Evolutionary conservation across 2,797 vertebrate genomes (phyloP).

Genomic region (Rhabdophis nuchalis): DNA sequence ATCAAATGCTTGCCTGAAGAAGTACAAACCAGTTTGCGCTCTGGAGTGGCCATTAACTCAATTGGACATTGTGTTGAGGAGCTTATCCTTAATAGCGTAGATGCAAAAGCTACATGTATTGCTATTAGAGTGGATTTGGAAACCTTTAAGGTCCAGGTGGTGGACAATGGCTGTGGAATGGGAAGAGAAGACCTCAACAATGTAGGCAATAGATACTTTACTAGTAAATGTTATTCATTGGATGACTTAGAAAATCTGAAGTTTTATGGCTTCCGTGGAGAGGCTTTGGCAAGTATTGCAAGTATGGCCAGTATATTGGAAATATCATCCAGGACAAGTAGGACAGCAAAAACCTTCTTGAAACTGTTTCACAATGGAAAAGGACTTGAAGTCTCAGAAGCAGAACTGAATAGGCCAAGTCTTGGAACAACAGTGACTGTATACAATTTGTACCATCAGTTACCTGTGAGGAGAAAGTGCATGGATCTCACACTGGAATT

Average conservation of each 20-base stretch:
- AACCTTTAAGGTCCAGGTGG: constrained; percentile 87
- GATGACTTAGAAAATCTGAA: constrained; percentile 81
- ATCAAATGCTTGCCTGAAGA: constrained; percentile 82
- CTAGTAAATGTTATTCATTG: constrained; percentile 85
- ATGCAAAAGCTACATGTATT: constrained; percentile 87
- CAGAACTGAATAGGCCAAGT: constrained; percentile 80
- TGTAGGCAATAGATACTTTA: constrained; percentile 83
- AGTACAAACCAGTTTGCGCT: constrained; percentile 82
- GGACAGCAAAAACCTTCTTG: constrained; percentile 78
- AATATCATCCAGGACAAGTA: constrained; percentile 81
- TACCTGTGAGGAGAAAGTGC: constrained; percentile 88
- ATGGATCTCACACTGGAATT: constrained; percentile 83
- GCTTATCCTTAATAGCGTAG: constrained; percentile 88
- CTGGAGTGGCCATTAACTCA: constrained; percentile 83
- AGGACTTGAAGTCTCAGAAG: constrained; percentile 74
- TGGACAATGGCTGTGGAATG: constrained; percentile 90
- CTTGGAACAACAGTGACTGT: constrained; percentile 84
- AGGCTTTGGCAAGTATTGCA: constrained; percentile 88
- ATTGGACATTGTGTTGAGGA: constrained; percentile 92
- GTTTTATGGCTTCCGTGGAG: constrained; percentile 90
- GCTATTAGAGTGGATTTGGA: constrained; percentile 86
- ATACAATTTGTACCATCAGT: constrained; percentile 87
- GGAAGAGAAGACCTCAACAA: constrained; percentile 75
- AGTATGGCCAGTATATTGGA: constrained; percentile 82
- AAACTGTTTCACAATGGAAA: constrained; percentile 85